These are phyloP conservation scores for Crotalus horridus DNA, from an alignment of 2,113 vertebrate species.

Conservation along the genomic window DNA sequence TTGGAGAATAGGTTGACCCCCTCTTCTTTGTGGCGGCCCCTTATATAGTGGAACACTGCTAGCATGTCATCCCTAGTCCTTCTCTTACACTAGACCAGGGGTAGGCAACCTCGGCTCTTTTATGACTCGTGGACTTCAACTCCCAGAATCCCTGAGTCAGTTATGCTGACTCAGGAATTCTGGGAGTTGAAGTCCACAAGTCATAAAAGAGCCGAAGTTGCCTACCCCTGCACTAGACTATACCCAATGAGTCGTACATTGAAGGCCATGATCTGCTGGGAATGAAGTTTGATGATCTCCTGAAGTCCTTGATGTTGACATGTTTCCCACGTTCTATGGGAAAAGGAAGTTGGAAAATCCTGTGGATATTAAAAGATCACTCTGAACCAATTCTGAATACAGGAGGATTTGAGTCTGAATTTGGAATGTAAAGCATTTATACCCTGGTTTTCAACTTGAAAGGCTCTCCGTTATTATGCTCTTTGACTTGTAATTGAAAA, in stretches of 20 bases:
- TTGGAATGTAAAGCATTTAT: not conserved
- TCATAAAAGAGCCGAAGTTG: no score
- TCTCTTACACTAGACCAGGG: no score
- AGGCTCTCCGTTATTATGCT: not conserved
- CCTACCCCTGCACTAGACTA: no score
- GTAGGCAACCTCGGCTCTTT: no score
- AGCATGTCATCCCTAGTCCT: no score
- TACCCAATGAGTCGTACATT: no score
- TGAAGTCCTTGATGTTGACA: not conserved
- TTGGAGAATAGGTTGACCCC: not conserved
- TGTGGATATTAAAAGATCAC: not conserved
- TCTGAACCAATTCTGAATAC: not conserved
- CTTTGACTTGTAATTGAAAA: not conserved
- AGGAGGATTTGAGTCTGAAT: not conserved
- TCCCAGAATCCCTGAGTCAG: no score
- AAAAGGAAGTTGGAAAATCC: not conserved
- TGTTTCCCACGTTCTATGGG: not conserved
- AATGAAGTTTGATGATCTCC: not conserved
- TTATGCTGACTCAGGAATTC: no score
- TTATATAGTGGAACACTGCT: not conserved
- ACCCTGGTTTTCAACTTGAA: not conserved
- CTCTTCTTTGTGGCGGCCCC: not conserved
- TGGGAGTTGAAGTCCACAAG: no score
- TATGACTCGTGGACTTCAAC: no score
- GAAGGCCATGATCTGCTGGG: not conserved